Evolutionary conservation across 2,888 invertebrate genomes (phyloP).

Genomic region (Dioctria linearis): DNA sequence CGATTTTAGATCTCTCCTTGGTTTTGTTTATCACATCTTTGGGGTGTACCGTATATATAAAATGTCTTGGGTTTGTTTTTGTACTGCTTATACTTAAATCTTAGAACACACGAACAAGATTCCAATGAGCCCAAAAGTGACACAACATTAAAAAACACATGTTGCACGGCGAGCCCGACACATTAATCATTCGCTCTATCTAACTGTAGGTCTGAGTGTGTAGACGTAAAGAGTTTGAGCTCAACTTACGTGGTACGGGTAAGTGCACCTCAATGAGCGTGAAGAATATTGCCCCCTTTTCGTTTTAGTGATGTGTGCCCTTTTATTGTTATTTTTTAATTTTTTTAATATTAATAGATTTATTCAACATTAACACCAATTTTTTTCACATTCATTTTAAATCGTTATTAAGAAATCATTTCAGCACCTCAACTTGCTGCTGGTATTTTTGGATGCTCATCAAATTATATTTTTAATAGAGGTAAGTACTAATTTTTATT

Average conservation of each 20-base stretch:
- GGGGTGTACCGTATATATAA: background rate
- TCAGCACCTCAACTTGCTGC: too few species aligned
- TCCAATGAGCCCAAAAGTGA: constrained; percentile 50
- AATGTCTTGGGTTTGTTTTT: background rate
- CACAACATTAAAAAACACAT: constrained; percentile 47
- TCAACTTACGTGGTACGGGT: background rate
- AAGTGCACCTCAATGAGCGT: constrained; percentile 30
- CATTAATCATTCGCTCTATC: constrained; percentile 44
- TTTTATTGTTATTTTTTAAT: too few species aligned
- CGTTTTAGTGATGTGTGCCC: too few species aligned
- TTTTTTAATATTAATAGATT: too few species aligned
- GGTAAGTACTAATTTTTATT: too few species aligned
- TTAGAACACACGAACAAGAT: constrained; percentile 42
- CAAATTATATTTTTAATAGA: too few species aligned
- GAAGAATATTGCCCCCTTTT: constrained; percentile 4
- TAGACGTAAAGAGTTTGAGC: background rate
- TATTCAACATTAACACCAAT: too few species aligned
- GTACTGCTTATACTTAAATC: background rate
- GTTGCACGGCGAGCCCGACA: constrained; percentile 32
- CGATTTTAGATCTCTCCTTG: background rate
- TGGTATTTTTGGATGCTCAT: too few species aligned
- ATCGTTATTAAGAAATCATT: too few species aligned
- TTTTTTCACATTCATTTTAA: too few species aligned
- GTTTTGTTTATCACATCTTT: constrained; percentile 12
- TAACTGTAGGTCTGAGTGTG: background rate